phyloP scores from a whole-genome alignment of 2,113 vertebrate genomes.

The Psilopogon haemacephalus region DNA sequence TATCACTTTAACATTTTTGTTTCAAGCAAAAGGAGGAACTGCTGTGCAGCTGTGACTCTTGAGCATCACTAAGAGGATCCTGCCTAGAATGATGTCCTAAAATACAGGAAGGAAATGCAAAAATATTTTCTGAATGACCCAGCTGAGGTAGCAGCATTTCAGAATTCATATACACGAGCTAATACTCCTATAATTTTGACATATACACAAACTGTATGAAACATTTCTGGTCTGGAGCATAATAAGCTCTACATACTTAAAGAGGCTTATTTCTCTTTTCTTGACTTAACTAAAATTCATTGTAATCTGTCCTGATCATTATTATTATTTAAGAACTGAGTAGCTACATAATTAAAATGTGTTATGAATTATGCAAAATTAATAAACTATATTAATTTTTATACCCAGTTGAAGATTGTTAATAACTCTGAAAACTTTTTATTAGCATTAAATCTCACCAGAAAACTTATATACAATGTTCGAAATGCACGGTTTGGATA shows the following conservation, averaged over 20 bases:
- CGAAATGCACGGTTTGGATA: too few species aligned
- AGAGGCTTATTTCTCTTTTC: not conserved
- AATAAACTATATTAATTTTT: too few species aligned
- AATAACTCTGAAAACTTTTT: too few species aligned
- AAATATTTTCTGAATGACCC: not conserved
- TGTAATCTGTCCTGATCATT: not conserved
- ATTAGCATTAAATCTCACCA: too few species aligned
- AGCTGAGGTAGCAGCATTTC: not conserved
- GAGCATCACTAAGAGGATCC: not conserved
- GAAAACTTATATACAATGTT: too few species aligned
- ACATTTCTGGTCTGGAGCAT: not conserved
- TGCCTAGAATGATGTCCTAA: not conserved
- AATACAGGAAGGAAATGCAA: not conserved
- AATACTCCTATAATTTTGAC: not conserved
- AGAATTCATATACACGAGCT: not conserved
- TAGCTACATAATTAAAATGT: not conserved
- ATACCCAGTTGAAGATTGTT: too few species aligned
- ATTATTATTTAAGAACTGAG: not conserved
- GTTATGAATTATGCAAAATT: too few species aligned
- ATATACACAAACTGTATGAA: not conserved
- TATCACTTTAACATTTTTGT: not conserved
- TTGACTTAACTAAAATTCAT: not conserved
- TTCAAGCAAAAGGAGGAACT: not conserved
- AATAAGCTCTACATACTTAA: not conserved
- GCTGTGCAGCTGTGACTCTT: not conserved